Conservation (phyloP, 2,888 invertebrate genomes). For the Brenthis ino region DNA sequence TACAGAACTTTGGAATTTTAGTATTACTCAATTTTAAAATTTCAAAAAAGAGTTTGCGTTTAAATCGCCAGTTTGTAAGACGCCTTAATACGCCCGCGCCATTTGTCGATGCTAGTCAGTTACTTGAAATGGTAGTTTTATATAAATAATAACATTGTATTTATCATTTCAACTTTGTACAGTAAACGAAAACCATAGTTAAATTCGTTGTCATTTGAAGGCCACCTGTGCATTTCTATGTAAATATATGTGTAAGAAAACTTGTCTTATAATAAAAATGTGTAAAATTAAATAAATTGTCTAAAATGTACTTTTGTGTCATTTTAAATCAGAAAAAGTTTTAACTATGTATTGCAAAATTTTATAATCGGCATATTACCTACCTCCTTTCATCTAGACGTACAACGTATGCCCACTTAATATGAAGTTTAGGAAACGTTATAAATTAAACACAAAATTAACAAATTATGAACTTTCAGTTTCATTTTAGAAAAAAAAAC, state of each 20-base stretch:
- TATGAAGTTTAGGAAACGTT: no score
- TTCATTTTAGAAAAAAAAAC: no score
- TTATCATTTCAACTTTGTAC: conserved; percentile 41
- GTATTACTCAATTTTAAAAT: no score
- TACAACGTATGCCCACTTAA: no score
- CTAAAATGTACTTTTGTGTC: conserved; percentile 63
- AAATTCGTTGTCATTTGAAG: conserved; percentile 48
- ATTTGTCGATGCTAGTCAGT: conserved; percentile 52
- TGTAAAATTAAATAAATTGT: conserved; percentile 82
- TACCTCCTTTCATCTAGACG: no score
- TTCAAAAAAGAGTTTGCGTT: background rate
- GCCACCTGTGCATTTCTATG: conserved; percentile 74
- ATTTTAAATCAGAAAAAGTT: conserved; percentile 1
- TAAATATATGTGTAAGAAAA: conserved; percentile 73
- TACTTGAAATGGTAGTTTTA: conserved; percentile 35
- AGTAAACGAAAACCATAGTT: conserved; percentile 25
- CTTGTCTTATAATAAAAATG: conserved; percentile 74
- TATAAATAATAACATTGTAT: conserved; percentile 30
- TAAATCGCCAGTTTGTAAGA: conserved; percentile 27
- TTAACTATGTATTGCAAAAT: background rate
- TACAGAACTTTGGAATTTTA: no score
- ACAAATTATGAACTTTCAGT: no score
- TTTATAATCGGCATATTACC: no score
- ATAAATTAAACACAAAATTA: no score
- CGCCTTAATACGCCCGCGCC: conserved; percentile 43